Evolutionary conservation across 2,797 vertebrate genomes (phyloP), one percentile per base, ranked within the genome.

Genomic region (Lerista edwardsae): DNA sequence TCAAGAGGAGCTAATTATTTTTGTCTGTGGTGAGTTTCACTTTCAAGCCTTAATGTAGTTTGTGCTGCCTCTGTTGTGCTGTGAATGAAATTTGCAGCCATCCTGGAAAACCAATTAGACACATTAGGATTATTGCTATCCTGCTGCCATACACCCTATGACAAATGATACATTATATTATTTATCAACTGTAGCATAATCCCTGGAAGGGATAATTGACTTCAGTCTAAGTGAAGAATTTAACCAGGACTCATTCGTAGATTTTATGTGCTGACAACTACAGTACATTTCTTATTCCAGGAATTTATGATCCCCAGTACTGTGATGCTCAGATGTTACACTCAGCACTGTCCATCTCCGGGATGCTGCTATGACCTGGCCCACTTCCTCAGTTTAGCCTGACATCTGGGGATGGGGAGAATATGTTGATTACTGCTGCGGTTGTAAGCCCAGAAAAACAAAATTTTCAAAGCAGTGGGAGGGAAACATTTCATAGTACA

Each of bases 51-150:
- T 76, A 76, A 83, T 76, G 34, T 84, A 44, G 55, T 61, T 71
- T 77, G 51, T 83, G 64, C 19, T 75, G 31, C 36, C 82, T 72
- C 82, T 71, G 55, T 71, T 61, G 75, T 72, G n/a, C 57, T 72
- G 29, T 73, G 34, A 29, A 21, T 62, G n/a, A 77, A 62, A 71
- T 27, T 36, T 27, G 57, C 68, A 72, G 57, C 62, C 79, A 84
- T 78, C 39, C 67, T 39, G 57, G 57, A 84, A 84, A 84, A 84
- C 57, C 75, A 84, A 79, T 84, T 84, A 84, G 19, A 71, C 67
- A 79, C 10, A 72, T 73, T 62, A 79, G 75, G 57, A 72, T 79
- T 72, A 72, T 64, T 79, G 67, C 31, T 84, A 64, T 72, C 83
- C 65, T 36, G n/a, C 59, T 84, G 57, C 36, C n/a, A 61, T 47